Base-by-base conservation (phyloP, 2,888 invertebrate genomes). In the Drosophila hamatofila region DNA sequence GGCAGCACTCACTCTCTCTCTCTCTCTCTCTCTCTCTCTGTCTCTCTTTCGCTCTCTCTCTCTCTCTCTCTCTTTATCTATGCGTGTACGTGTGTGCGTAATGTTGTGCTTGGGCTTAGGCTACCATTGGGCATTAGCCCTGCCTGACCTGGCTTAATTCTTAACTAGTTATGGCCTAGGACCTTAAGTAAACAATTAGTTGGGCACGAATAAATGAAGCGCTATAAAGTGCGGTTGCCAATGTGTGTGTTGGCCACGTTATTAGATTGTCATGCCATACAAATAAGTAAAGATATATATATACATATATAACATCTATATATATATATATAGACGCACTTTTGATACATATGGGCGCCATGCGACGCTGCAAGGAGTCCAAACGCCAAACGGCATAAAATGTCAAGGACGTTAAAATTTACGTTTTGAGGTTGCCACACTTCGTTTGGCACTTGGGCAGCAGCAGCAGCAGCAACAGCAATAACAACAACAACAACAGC, bases 331-430 rank as follows among this genome's bases (percentile, higher is more conserved):
- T 51, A 37, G n/a, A n/a, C 21, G 35, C 35, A 46, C 37, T 42
- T 54, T 62, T 23, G 55, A 54, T 35, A 51, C 37, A 63, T 42
- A 52, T 30, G 11, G 16, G 21, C 35, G 64, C 41, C 35, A 35
- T n/a, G 66, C 48, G 70, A 67, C 48, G 70, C 70, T 61, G 59
- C 46, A 74, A 66, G 51, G 44, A 68, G 66, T 61, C 55, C 57
- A 66, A 78, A 69, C 68, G 78, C 68, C 78, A 80, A 80, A 81
- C 72, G 81, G 66, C 69, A 76, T 72, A 81, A 82, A 83, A 83
- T 83, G 82, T 83, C 82, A 83, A 83, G 82, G 84, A 83, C 82
- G 74, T 76, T 81, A 68, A 81, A 80, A 80, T 83, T 80, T 82
- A 78, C 78, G 81, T 78, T 80, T 80, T 83, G 78, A 73, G 75